Evolutionary conservation across 1,140 invertebrate genomes (phyloP), one percentile per base, ranked within the genome.

Genomic region (Ceratina calcarata): DNA sequence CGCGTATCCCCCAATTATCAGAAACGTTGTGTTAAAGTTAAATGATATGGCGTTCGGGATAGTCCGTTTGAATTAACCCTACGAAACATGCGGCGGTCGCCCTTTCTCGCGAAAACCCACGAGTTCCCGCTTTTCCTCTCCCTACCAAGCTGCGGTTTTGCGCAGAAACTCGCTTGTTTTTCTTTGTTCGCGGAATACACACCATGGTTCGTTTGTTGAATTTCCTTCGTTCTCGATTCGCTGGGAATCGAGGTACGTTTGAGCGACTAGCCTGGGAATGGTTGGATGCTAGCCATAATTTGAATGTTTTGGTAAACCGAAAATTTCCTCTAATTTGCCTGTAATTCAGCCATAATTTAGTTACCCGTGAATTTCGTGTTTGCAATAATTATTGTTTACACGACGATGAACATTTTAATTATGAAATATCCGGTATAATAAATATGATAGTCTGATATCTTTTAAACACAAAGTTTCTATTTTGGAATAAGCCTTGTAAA

Each of bases 11-110:
- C 65, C 74, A 81, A 86, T 86, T 83, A 81, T 86, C 84, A 62
- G 45, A 68, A 81, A 85, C 76, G 66, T 57, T 86, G 82, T 83
- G 85, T 87, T 85, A 87, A 87, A 74, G 85, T 87, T 85, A 87
- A 87, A 74, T 72, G 80, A 68, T 75, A 77, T 85, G 82, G 82
- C 69, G 76, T 53, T 75, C 37, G 58, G 70, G 71, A 32, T 37
- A 71, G 20, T 6, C 67, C 65, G 20, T 58, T 45, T 10, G 37
- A 45, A 45, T 70, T 24, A 69, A 82, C 84, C 80, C 66, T 77
- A 51, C 75, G 37, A 45, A 20, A 51, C 20, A 57, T 45, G 64
- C 55, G 37, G n/a, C 24, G 27, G 27, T 32, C 24, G 49, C 75
- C 75, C 68, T 80, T 75, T 45, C 37, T 15, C 73, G 71, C 58